These are phyloP conservation scores for Dynastes grantii DNA, from an alignment of 2,888 invertebrate species.

Conservation along the genomic window DNA sequence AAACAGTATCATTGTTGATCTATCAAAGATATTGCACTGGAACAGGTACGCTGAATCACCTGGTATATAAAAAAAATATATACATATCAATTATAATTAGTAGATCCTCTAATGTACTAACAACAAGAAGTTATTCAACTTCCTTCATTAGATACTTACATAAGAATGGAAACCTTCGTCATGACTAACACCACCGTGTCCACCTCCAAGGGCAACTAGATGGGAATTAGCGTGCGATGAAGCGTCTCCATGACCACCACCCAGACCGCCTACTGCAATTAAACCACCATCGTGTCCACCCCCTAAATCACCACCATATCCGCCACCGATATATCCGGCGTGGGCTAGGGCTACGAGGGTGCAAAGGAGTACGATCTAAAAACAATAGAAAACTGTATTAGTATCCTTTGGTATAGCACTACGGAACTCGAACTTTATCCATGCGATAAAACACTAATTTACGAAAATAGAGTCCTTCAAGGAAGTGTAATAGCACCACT, in stretches of 20 bases:
- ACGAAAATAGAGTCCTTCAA: slow-evolving; percentile 6
- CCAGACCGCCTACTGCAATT: background rate
- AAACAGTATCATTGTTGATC: too few species aligned
- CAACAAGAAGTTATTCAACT: too few species aligned
- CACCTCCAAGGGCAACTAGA: slow-evolving; percentile 40
- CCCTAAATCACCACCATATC: slow-evolving; percentile 34
- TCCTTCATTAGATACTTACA: slow-evolving; percentile 3
- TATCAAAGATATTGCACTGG: too few species aligned
- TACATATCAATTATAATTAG: too few species aligned
- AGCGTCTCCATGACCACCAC: slow-evolving; percentile 34
- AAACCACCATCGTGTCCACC: slow-evolving; percentile 19
- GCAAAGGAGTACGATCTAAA: slow-evolving; percentile 42
- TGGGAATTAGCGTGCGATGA: slow-evolving; percentile 37
- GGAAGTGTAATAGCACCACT: slow-evolving; percentile 2
- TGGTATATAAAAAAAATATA: too few species aligned
- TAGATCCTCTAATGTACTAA: too few species aligned
- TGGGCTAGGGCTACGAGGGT: slow-evolving; percentile 42
- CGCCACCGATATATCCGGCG: slow-evolving; percentile 46
- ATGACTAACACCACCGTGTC: slow-evolving; percentile 31
- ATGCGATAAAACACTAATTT: background rate
- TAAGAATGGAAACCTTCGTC: slow-evolving; percentile 43
- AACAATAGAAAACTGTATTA: slow-evolving; percentile 23
- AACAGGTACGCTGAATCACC: too few species aligned
- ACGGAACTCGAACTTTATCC: background rate
- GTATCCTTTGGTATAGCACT: too few species aligned